Evolutionary conservation across 2,888 invertebrate genomes (phyloP), one percentile per base, ranked within the genome.

Genomic region (Pecten maximus): DNA sequence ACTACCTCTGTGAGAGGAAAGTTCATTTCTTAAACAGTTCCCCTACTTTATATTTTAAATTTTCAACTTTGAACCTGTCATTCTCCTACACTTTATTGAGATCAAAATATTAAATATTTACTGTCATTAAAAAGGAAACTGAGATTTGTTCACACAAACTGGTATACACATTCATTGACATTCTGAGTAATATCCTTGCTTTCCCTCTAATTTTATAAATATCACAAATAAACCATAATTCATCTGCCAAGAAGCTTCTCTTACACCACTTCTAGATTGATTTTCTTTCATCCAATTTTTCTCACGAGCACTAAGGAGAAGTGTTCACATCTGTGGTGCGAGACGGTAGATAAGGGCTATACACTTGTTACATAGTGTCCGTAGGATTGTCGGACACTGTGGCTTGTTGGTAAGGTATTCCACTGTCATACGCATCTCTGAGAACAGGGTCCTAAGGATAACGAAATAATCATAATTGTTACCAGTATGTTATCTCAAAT

Each of bases 311-410:
- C 35, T 74, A 74, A 6, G 35, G 28, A 35, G 74, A 1, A 1
- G 60, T n/a, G 35, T 15, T 74, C 74, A 74, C 74, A 93, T 90
- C 86, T 93, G 93, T 12, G 99, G 99, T 89, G 98, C 98, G 96
- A 99, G 97, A 94, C 98, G 98, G 95, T 97, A 98, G 74, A 98
- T 98, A 93, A 99, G 97, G 90, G 97, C 97, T 90, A 99, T 98
- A 90, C 97, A 97, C 91, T 97, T 97, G 90, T 97, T 97, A 39
- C 98, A 97, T 40, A 98, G 96, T 94, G 97, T 97, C 93, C 97
- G 97, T 28, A 98, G 94, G 60, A 98, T 92, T 23, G 92, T 97
- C 0, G 99, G 99, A 95, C 98, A 97, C 87, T 97, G 97, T 39
- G 98, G 98, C 92, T 98, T 98, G 91, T 96, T 97, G 0, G 98